Evolutionary conservation across 1,140 invertebrate species (phyloP), one percentile per base, ranked within the genome.

Genomic region (Dolichoris vasculosae): DNA sequence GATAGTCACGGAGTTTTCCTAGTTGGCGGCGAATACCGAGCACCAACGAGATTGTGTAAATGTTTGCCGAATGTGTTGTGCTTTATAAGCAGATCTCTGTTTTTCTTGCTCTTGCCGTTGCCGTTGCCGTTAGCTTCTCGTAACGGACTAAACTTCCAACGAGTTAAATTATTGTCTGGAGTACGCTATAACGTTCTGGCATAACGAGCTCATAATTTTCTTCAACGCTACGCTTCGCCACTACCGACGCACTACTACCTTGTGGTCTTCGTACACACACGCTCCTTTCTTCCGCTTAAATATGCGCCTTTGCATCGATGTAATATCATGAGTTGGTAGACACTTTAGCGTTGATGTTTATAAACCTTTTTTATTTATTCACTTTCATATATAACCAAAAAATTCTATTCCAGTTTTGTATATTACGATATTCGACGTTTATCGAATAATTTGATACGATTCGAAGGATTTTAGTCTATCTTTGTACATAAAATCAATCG

Each of bases 171-270:
- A 82, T 82, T 11, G 48, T 46, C 48, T 9, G 46, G 7, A 20
- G 63, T 8, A 13, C 26, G 26, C 63, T 64, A 64, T n/a, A 30
- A n/a, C 2, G 26, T 73, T 15, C 30, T 3, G 15, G 48, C 32
- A 48, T 76, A 83, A 83, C 71, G 71, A 83, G 82, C 82, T 67
- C 82, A 51, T 83, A 83, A 83, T 83, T 83, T 83, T 67, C 73
- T 83, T 77, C 55, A 26, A 35, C 51, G 38, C n/a, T 69, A 20
- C 43, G 79, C 79, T 43, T 23, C 32, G 51, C 38, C 55, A 13
- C 40, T 35, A 0, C 76, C 48, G 32, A 32, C 6, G 23, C 64
- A 15, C 20, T 38, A 32, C 59, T 32, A 32, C 51, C 63, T 6
- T 26, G 59, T 40, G 38, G 48, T 51, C 11, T 17, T 2, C 15